phyloP scores from a whole-genome alignment of 2,797 vertebrate genomes.

The Babyrousa celebensis region DNA sequence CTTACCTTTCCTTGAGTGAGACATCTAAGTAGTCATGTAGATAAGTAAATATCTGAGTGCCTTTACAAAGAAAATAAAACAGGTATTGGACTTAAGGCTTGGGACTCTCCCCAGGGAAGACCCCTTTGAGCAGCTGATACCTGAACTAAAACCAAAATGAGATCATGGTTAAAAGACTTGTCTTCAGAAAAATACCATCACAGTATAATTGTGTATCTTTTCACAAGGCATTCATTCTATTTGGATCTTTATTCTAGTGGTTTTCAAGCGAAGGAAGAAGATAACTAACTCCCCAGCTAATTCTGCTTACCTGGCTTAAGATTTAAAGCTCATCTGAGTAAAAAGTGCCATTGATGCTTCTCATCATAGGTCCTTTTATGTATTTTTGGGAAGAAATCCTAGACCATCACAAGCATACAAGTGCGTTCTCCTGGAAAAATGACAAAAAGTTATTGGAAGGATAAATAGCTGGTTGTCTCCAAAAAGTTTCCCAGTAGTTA shows the following conservation, averaged over 20 bases:
- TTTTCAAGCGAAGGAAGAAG: not conserved
- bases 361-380: not conserved
- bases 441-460: not conserved
- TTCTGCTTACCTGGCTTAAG: not conserved
- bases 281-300: not conserved
- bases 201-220: not conserved
- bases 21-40: not conserved
- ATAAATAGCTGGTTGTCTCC: not conserved
- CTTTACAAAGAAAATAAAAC: conserved; percentile 31
- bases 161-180: not conserved
- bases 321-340: not conserved
- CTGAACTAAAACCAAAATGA: conserved; percentile 2
- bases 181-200: not conserved
- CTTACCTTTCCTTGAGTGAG: not conserved
- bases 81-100: not conserved
- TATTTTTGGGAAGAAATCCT: conserved; percentile 1
- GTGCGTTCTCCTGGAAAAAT: not conserved
- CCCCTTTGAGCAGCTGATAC: not conserved
- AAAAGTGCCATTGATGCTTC: not conserved
- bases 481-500: not conserved
- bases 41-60: not conserved
- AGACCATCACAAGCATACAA: not conserved
- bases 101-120: not conserved
- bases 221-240: not conserved
- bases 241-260: not conserved